Evolutionary conservation across 2,888 invertebrate species (phyloP).

Genomic region (Pristionchus arcanus): DNA sequence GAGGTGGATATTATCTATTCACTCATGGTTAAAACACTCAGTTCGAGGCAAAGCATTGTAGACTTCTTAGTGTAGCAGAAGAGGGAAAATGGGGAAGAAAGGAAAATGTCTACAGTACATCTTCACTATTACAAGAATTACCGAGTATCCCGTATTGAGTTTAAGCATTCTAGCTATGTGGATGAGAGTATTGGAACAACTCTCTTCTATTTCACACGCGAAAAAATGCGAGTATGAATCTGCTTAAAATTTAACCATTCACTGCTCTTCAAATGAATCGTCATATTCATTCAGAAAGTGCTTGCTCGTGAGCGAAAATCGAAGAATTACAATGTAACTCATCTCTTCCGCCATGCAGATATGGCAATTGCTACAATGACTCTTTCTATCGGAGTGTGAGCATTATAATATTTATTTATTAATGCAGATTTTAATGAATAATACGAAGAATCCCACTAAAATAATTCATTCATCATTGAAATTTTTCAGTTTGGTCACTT

Average conservation of each 20-base stretch:
- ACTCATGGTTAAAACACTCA: neutral
- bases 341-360: conserved; percentile 71
- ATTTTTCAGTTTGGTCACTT: conserved; percentile 68
- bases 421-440: neutral
- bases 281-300: conserved; percentile 8
- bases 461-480: neutral
- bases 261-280: too few relatives aligned
- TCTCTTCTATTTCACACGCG: too few relatives aligned
- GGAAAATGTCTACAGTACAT: too few relatives aligned
- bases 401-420: neutral
- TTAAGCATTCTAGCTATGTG: neutral
- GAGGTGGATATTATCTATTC: conserved; percentile 53
- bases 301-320: conserved; percentile 59
- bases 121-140: too few relatives aligned
- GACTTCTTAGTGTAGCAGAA: too few relatives aligned
- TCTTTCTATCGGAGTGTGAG: conserved; percentile 65
- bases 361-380: conserved; percentile 68
- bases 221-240: neutral
- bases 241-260: neutral
- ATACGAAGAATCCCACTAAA: neutral
- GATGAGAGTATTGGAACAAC: neutral
- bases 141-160: too few relatives aligned
- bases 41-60: too few relatives aligned
- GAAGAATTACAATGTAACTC: conserved; percentile 64
- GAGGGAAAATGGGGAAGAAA: too few relatives aligned